Conservation (phyloP, 2,888 invertebrate genomes). For the Cryptocheilus praepositus region DNA sequence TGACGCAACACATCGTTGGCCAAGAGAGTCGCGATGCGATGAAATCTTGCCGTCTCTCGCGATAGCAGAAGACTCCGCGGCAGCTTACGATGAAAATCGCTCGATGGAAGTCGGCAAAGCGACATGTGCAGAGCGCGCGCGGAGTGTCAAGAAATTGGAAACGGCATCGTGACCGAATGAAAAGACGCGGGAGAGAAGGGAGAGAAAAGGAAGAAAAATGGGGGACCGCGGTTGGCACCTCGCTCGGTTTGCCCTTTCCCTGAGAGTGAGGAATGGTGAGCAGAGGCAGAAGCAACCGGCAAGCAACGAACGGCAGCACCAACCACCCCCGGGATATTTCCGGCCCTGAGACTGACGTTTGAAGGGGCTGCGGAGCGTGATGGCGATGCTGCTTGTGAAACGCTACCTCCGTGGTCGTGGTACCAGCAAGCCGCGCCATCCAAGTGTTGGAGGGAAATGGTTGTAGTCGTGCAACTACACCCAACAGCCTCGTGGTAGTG, state of each 20-base stretch:
- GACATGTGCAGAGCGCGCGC: not conserved
- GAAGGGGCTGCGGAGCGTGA: slow-evolving; percentile 13
- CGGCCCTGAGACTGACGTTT: slow-evolving; percentile 25
- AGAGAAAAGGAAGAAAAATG: slow-evolving; percentile 8
- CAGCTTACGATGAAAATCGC: too few species aligned
- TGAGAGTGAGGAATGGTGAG: not conserved
- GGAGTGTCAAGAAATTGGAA: slow-evolving; percentile 27
- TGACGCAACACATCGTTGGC: not conserved
- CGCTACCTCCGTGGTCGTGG: slow-evolving; percentile 3
- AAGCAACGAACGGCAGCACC: not conserved
- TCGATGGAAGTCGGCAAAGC: not conserved
- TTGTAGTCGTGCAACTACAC: not conserved
- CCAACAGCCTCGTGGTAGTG: not conserved
- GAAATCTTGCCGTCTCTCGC: too few species aligned
- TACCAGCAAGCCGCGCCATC: not conserved
- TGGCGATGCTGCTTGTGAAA: slow-evolving; percentile 9
- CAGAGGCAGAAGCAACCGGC: not conserved
- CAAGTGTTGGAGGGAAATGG: slow-evolving; percentile 1
- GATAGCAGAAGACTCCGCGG: too few species aligned
- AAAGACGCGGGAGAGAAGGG: not conserved
- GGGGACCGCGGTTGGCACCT: slow-evolving; percentile 12
- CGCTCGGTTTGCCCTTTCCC: slow-evolving; percentile 23
- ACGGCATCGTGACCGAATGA: slow-evolving; percentile 17
- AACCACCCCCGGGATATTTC: slow-evolving; percentile 19
- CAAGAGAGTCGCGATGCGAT: too few species aligned